phyloP scores from a whole-genome alignment of 2,113 vertebrate genomes.

The Uria lomvia region DNA sequence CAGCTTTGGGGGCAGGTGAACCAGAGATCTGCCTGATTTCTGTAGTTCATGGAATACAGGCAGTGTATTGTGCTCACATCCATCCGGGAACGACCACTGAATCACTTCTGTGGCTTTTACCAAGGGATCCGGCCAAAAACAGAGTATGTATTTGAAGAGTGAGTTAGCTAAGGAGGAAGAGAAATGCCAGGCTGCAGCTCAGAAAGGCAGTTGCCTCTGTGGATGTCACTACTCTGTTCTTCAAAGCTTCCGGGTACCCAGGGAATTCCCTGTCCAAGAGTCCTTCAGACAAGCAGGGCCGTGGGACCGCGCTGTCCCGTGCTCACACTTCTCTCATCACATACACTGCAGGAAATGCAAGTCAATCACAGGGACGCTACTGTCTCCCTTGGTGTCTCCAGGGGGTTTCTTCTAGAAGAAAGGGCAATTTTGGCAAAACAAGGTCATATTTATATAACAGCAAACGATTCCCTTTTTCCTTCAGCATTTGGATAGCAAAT shows the following conservation, averaged over 20 bases:
- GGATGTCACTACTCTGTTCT: background rate
- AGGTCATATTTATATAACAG: background rate
- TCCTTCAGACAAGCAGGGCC: background rate
- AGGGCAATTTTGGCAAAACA: background rate
- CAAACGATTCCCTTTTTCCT: background rate
- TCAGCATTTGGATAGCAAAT: background rate
- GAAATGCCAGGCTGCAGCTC: background rate
- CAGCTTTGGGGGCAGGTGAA: background rate
- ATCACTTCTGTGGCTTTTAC: background rate
- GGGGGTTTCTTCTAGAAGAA: background rate
- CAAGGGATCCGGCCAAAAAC: background rate
- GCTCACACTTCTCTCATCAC: background rate
- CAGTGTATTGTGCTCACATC: background rate
- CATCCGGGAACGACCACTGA: background rate
- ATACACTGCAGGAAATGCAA: background rate
- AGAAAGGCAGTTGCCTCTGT: background rate
- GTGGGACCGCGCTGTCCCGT: accelerated
- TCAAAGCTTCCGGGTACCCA: background rate
- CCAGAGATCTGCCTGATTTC: background rate
- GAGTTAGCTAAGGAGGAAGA: background rate
- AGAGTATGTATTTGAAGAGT: background rate
- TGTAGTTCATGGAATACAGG: background rate
- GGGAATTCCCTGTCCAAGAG: background rate
- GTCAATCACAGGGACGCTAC: background rate
- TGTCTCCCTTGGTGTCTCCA: background rate